phyloP scores from a whole-genome alignment of 1,140 invertebrate species.

The Micrasema minimum region DNA sequence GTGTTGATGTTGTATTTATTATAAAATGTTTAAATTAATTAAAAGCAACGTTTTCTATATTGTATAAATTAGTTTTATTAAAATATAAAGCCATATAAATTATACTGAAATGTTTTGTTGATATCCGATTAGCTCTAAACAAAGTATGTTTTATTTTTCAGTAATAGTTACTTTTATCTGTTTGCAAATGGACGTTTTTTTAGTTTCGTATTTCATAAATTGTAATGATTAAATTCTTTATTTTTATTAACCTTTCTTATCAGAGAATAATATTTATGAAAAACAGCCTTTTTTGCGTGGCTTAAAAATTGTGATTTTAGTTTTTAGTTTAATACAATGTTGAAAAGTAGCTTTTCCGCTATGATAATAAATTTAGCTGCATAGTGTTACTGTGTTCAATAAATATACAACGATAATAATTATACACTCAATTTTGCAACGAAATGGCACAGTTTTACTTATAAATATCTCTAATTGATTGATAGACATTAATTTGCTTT shows the following conservation, averaged over 20 bases:
- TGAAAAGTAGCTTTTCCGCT: too few relatives aligned
- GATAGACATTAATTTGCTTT: too few relatives aligned
- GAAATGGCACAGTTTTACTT: too few relatives aligned
- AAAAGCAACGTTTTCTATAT: conserved; percentile 10
- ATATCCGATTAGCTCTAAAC: background rate
- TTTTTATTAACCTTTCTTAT: background rate
- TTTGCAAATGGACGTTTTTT: background rate
- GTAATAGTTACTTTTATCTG: too few relatives aligned
- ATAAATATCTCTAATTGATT: too few relatives aligned
- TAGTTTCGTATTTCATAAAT: background rate
- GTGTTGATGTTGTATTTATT: conserved; percentile 1
- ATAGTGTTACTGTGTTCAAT: too few relatives aligned
- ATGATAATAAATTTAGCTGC: too few relatives aligned
- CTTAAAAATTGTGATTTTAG: conserved; percentile 46
- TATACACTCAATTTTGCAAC: too few relatives aligned
- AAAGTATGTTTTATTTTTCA: background rate
- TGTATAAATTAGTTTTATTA: background rate
- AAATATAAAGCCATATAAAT: conserved; percentile 37
- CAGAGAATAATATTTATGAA: background rate
- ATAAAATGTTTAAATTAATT: background rate
- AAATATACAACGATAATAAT: too few relatives aligned
- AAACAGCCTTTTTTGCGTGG: conserved; percentile 20
- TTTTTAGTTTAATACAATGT: conserved; percentile 22
- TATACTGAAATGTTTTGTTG: background rate
- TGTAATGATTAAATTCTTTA: conserved; percentile 5